Conservation (phyloP, 2,888 invertebrate genomes). For the Trichogramma dendrolimi region DNA sequence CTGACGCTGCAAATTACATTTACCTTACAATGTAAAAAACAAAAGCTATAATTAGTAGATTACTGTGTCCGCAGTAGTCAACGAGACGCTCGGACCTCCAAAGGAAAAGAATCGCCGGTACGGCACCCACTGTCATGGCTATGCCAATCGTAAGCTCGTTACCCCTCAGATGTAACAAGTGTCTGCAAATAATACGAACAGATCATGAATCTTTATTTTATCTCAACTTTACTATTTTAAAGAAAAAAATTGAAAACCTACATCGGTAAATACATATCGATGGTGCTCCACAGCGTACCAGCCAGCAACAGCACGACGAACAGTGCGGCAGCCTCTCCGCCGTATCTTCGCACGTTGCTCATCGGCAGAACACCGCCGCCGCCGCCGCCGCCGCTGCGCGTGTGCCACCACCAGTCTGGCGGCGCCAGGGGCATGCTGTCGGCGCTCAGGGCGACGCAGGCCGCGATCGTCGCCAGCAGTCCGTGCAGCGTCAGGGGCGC, state of each 20-base stretch:
- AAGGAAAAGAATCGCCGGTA: slow-evolving; percentile 68
- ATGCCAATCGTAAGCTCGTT: slow-evolving; percentile 62
- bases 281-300: slow-evolving; percentile 75
- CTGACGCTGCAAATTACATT: slow-evolving; percentile 23
- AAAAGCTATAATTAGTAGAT: slow-evolving; percentile 78
- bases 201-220: background rate
- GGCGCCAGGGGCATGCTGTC: slow-evolving; percentile 73
- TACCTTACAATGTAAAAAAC: slow-evolving; percentile 75
- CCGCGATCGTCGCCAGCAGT: slow-evolving; percentile 57
- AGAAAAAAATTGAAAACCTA: slow-evolving; percentile 44
- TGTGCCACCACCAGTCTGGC: slow-evolving; percentile 87
- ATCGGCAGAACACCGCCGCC: slow-evolving; percentile 75
- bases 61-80: slow-evolving; percentile 78
- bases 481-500: slow-evolving; percentile 58
- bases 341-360: slow-evolving; percentile 72
- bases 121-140: slow-evolving; percentile 64
- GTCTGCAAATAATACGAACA: slow-evolving; percentile 55
- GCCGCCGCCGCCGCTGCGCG: slow-evolving; percentile 70
- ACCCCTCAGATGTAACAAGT: slow-evolving; percentile 58
- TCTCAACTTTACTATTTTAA: background rate
- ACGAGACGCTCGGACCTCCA: slow-evolving; percentile 78
- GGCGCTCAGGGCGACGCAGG: slow-evolving; percentile 40
- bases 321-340: slow-evolving; percentile 69
- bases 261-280: slow-evolving; percentile 74
- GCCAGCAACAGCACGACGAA: slow-evolving; percentile 66